Conservation (phyloP, 2,888 invertebrate genomes). For the Caenorhabditis sp. region DNA sequence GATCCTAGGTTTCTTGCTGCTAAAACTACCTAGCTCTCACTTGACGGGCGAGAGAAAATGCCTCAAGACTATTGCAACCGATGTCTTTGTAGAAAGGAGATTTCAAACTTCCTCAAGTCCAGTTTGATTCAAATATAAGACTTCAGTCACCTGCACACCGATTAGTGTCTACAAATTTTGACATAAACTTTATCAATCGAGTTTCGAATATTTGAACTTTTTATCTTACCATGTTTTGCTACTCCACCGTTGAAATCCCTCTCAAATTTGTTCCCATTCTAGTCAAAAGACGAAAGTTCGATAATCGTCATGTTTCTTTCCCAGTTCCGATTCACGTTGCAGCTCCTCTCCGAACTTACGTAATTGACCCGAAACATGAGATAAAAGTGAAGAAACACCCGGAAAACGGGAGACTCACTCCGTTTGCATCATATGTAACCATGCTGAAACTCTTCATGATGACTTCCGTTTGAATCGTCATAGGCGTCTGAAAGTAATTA, state of each 20-base stretch:
- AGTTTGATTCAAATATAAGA: too few species aligned
- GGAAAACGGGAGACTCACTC: conserved; percentile 26
- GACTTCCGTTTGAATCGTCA: conserved; percentile 36
- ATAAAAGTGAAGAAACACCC: conserved; percentile 31
- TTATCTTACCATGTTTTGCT: too few species aligned
- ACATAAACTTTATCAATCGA: too few species aligned
- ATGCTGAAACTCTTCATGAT: conserved; percentile 39
- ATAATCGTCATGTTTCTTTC: conserved; percentile 11
- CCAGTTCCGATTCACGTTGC: neutral
- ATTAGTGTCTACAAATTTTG: too few species aligned
- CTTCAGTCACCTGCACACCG: too few species aligned
- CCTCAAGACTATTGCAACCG: too few species aligned
- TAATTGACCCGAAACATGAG: conserved; percentile 50
- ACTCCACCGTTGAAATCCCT: neutral
- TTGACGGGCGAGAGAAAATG: too few species aligned
- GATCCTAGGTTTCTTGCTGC: too few species aligned
- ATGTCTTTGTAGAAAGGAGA: too few species aligned
- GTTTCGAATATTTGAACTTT: too few species aligned
- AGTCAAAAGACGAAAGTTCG: conserved; percentile 7
- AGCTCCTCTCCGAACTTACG: conserved; percentile 27
- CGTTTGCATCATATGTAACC: conserved; percentile 40
- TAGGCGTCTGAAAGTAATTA: conserved; percentile 17
- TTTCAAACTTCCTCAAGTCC: too few species aligned
- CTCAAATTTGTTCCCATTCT: neutral
- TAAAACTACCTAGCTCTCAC: too few species aligned